phyloP scores from a whole-genome alignment of 2,888 invertebrate species.

The Eilema griseolum region DNA sequence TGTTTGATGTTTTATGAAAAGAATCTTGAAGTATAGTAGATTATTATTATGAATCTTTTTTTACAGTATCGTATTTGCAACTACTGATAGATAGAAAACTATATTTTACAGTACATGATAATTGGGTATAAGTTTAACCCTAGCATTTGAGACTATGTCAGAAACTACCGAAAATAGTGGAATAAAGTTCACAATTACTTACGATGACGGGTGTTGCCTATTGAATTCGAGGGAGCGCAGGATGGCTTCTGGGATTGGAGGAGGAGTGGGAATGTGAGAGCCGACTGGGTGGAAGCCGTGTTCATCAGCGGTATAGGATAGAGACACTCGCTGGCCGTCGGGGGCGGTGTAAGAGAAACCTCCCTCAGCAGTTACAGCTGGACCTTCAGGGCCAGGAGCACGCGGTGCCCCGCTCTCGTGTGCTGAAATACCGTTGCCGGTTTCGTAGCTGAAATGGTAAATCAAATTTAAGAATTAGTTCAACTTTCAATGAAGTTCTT shows the following conservation, averaged over 20 bases:
- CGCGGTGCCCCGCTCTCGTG: conserved; percentile 86
- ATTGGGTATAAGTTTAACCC: not conserved
- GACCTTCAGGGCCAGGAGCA: conserved; percentile 80
- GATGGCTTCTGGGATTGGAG: conserved; percentile 86
- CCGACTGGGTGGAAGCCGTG: conserved; percentile 89
- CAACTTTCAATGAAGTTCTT: not conserved
- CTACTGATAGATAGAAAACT: too few species aligned
- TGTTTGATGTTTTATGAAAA: conserved; percentile 9
- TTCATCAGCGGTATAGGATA: conserved; percentile 90
- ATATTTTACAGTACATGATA: too few species aligned
- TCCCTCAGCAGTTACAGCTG: conserved; percentile 86
- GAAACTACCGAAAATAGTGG: not conserved
- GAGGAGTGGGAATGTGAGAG: conserved; percentile 86
- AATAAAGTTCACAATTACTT: conserved; percentile 47
- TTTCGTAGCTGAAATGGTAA: conserved; percentile 79
- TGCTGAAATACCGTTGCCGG: conserved; percentile 88
- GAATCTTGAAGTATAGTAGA: not conserved
- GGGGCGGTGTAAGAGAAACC: conserved; percentile 89
- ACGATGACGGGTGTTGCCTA: conserved; percentile 72
- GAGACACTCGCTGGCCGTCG: conserved; percentile 87
- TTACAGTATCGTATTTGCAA: not conserved
- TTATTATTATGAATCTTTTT: too few species aligned
- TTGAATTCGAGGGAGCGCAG: conserved; percentile 77
- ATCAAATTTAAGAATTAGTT: not conserved
- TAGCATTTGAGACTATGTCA: not conserved